Evolutionary conservation across 2,888 invertebrate genomes (phyloP).

Genomic region (Diaprepes abbreviatus): DNA sequence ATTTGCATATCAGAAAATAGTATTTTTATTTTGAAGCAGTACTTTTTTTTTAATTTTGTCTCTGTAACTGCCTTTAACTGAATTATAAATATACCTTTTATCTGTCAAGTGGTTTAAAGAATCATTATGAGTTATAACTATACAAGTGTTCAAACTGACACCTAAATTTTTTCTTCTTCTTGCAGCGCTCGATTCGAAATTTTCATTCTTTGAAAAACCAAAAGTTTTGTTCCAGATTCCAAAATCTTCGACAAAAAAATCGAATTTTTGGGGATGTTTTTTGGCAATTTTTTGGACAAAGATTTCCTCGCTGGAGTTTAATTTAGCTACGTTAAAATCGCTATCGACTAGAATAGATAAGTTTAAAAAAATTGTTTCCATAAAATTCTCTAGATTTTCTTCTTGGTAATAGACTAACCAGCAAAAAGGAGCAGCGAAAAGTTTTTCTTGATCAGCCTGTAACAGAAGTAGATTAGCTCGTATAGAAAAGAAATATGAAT

Average conservation of each 20-base stretch:
- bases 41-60: too few relatives aligned
- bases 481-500: too few relatives aligned
- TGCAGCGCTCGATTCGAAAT: constrained; percentile 54
- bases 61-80: too few relatives aligned
- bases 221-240: constrained; percentile 55
- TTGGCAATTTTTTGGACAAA: constrained; percentile 57
- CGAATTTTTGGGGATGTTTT: constrained; percentile 41
- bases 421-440: constrained; percentile 70
- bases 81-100: constrained; percentile 73
- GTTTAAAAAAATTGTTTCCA: constrained; percentile 46
- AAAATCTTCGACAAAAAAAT: constrained; percentile 55
- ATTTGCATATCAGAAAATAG: too few relatives aligned
- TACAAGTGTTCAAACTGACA: constrained; percentile 69
- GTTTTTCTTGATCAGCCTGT: constrained; percentile 67
- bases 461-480: background rate
- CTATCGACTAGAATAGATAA: constrained; percentile 68
- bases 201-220: constrained; percentile 41
- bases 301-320: constrained; percentile 60
- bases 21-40: too few relatives aligned
- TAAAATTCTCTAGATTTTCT: constrained; percentile 21
- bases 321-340: constrained; percentile 68
- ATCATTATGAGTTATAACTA: constrained; percentile 74
- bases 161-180: constrained; percentile 69
- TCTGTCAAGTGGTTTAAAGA: constrained; percentile 74
- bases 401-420: constrained; percentile 66